These are phyloP conservation scores for Cyphomyrus discorhynchus DNA, from an alignment of 2,113 vertebrate species.

Conservation along the genomic window DNA sequence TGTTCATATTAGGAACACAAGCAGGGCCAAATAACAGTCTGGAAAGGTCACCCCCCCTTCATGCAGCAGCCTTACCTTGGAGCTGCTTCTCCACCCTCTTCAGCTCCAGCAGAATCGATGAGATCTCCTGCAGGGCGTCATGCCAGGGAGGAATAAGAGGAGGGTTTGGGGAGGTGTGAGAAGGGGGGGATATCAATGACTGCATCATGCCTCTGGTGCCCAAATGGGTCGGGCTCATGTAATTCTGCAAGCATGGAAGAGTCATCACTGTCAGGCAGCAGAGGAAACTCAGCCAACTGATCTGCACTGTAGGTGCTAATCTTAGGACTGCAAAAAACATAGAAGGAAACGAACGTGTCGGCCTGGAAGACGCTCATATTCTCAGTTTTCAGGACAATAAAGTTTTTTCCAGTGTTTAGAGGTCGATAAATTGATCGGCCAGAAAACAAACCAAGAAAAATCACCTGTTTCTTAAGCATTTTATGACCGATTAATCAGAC, in stretches of 20 bases:
- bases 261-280: background rate
- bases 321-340: background rate
- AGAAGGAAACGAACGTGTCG: background rate
- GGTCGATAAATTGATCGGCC: background rate
- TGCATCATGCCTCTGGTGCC: background rate
- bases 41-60: background rate
- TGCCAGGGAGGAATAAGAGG: background rate
- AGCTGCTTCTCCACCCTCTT: slow-evolving; percentile 93
- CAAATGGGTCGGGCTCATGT: background rate
- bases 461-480: background rate
- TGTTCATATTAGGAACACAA: background rate
- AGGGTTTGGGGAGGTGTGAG: slow-evolving; percentile 15
- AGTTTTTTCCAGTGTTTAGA: background rate
- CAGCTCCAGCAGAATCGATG: slow-evolving; percentile 86
- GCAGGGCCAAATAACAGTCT: background rate
- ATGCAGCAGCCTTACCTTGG: slow-evolving; percentile 70
- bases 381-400: background rate
- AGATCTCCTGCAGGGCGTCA: slow-evolving; percentile 74
- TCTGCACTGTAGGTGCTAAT: background rate
- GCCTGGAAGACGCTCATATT: background rate
- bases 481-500: background rate
- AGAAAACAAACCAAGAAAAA: background rate
- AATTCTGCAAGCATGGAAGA: background rate
- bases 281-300: background rate
- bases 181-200: background rate